Evolutionary conservation across 1,140 invertebrate species (phyloP).

Genomic region (Trichonephila inaurata): DNA sequence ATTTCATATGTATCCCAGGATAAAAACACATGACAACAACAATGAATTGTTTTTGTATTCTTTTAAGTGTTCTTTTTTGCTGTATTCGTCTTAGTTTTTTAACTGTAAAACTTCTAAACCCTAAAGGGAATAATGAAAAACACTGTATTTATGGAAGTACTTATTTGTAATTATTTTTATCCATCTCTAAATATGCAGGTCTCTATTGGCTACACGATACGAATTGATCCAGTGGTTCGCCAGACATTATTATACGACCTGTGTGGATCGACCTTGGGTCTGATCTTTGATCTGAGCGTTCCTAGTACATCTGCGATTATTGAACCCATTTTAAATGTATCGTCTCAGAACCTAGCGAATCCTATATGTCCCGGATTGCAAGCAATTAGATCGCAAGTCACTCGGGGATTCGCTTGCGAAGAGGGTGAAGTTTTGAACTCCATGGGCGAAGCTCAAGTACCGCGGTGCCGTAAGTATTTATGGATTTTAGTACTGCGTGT

Average conservation of each 20-base stretch:
- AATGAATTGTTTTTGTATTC: no score
- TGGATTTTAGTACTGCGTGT: background rate
- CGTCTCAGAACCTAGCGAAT: slow-evolving; percentile 85
- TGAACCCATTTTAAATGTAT: slow-evolving; percentile 92
- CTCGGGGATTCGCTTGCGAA: slow-evolving; percentile 94
- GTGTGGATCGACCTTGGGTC: slow-evolving; percentile 94
- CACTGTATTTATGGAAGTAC: no score
- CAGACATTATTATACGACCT: slow-evolving; percentile 95
- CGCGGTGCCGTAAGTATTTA: slow-evolving; percentile 90
- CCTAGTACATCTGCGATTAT: slow-evolving; percentile 95
- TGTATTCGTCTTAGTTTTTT: no score
- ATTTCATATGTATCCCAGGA: no score
- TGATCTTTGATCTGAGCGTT: slow-evolving; percentile 96
- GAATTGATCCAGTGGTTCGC: slow-evolving; percentile 91
- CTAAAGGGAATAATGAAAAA: no score
- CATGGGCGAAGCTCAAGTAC: slow-evolving; percentile 83
- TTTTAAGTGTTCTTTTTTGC: no score
- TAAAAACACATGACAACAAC: no score
- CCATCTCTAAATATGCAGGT: slow-evolving; percentile 79
- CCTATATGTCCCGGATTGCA: slow-evolving; percentile 94
- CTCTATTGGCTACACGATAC: slow-evolving; percentile 90
- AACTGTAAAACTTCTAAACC: no score
- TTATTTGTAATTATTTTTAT: no score
- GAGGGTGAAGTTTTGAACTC: slow-evolving; percentile 95
- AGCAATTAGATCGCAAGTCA: slow-evolving; percentile 91